Evolutionary conservation across 2,888 invertebrate genomes (phyloP), one percentile per base, ranked within the genome.

Genomic region (Agrochola lychnidis): DNA sequence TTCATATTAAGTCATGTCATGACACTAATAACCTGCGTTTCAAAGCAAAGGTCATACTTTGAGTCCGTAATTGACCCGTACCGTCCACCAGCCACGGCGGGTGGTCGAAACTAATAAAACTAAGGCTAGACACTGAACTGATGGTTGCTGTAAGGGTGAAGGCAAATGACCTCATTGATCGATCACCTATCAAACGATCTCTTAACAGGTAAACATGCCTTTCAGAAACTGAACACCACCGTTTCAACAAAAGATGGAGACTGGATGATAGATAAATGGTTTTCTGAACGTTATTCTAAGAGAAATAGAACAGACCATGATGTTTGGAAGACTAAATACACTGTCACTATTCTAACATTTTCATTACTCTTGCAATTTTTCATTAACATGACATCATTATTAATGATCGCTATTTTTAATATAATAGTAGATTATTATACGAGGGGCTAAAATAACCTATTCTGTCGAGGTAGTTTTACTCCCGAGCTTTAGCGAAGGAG

Each of bases 141-240:
- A 16, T 48, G 25, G 16, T 30, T 22, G 4, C 1, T 70, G 16
- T 48, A 30, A 48, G 30, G 19, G 40, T 40, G 9, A 45, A 62
- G 16, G n/a, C 6, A 25, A 22, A 70, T 4, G 5, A 80, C 61
- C 45, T 56, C 36, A 56, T n/a, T 45, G 62, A 56, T 73, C 30
- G 48, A 80, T 56, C 30, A 30, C 19, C 14, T 61, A 48, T 16
- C 19, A n/a, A 57, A 30, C 9, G 1, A 19, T n/a, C n/a, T n/a
- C n/a, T 30, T 40, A n/a, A n/a, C 42, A 51, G 30, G 42, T 30
- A 30, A 74, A 30, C 30, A n/a, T 59, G 40, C 9, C 5, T 22
- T 36, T 10, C 7, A 42, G 22, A 45, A 36, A 69, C 22, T 22
- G 6, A 70, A 57, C n/a, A 30, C 5, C n/a, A 30, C 4, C 0